Evolutionary conservation across 2,888 invertebrate species (phyloP), one percentile per base, ranked within the genome.

Genomic region (Hyppa rectilinea): DNA sequence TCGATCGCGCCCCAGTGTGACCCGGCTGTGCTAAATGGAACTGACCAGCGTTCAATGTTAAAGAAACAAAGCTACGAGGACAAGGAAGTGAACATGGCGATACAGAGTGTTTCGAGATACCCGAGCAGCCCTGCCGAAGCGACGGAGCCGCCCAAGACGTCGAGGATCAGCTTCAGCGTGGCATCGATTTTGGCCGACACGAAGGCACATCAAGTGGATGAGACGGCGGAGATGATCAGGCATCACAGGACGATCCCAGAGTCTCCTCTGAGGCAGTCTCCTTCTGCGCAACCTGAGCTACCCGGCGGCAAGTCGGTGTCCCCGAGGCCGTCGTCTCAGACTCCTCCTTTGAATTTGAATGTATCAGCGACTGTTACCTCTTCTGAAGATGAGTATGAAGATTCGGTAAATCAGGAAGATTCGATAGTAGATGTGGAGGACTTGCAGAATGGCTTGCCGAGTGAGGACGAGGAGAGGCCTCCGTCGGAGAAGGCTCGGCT

Each of bases 151-250:
- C 95, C 96, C 23, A 97, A 97, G 89, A 96, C 97, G 77, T 97
- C 97, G 79, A 96, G 97, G 86, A 97, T 97, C 88, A 97, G 97
- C 94, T 99, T 99, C 96, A 98, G 98, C 93, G 98, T 99, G 83
- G 98, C 98, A 9, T 98, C 98, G 1, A 96, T 98, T 81, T 94
- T 99, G 83, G 97, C 98, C 23, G 98, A 99, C 87, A 97, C 98
- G 36, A 97, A 98, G 90, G 97, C 97, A 3, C 96, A 94, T 69
- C 96, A 96, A 70, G 92, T 86, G 31, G 92, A 96, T 75, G 93
- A 93, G 71, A 93, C 95, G 31, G 92, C 95, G 40, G 94, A 96
- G 83, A 96, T 96, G 81, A 91, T 96, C 58, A 93, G 96, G 56
- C 96, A 96, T 63, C 96, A 96, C 75, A 92, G 96, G 66, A 95